Evolutionary conservation across 2,113 vertebrate species (phyloP), one percentile per base, ranked within the genome.

Genomic region (Serinus canaria): DNA sequence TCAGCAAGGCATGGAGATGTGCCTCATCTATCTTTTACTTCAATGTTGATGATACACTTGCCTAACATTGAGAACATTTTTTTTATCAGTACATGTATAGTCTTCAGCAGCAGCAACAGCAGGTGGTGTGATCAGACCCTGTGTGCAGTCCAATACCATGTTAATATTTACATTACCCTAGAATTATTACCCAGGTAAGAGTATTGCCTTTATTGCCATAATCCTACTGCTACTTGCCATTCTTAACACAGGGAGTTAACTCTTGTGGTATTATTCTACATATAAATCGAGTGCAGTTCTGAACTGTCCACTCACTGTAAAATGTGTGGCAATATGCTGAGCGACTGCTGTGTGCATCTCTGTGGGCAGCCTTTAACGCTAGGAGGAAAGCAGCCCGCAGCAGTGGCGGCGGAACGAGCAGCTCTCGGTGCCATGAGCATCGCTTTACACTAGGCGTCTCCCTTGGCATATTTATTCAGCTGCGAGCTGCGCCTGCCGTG

Each of bases 361-460:
- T 20, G 13, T 1, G 4, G 9, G 24, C 9, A 56, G 31, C 52
- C 67, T 37, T 11, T 15, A 28, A 21, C 0, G 7, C 21, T 2
- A 1, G 33, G 6, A 58, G 82, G n/a, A 53, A 47, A 24, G 44
- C 7, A 16, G 27, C 46, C 6, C 2, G 4, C 17, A 23, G 63
- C 47, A 7, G 3, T 0, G 33, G 4, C 0, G 3, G 30, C 1
- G 11, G 43, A 15, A 28, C 0, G 28, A n/a, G 68, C 50, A 27
- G 75, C 85, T n/a, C 4, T 14, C 4, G 52, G 5, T 92, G 96
- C 90, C n/a, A 43, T 89, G 72, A 52, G 9, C 56, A 9, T 0
- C 1, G 6, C 7, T 66, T 37, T 5, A 52, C 96, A 82, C 88
- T 78, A 97, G 97, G 89, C 60, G 96, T 92, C 95, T 56, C 92